Percentiles rank a stretch among this genome's conserved stretches.
Evolutionary conservation across 35 echinoderm and acorn worm species (phyloP).

Genomic region (Anneissia japonica): DNA sequence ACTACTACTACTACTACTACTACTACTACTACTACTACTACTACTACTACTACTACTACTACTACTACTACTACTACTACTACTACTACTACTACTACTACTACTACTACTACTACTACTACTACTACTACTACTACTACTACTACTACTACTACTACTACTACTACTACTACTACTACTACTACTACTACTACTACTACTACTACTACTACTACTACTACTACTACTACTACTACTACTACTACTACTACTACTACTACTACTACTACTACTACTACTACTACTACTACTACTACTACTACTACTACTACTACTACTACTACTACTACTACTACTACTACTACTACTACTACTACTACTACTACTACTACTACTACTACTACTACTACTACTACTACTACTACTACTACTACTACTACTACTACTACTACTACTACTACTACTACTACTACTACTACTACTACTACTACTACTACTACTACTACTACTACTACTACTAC

Average conservation of each 20-base stretch:
- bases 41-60: slow-evolving; percentile 3
- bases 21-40: slow-evolving; percentile 1
- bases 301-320: neutral
- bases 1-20: slow-evolving; percentile 1
- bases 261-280: neutral
- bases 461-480: neutral
- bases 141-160: slow-evolving; percentile 4
- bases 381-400: neutral
- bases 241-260: slow-evolving; percentile 3
- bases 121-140: slow-evolving; percentile 3
- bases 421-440: neutral
- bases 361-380: neutral
- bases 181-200: slow-evolving; percentile 3
- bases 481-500: neutral
- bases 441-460: neutral
- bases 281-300: neutral
- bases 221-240: slow-evolving; percentile 3
- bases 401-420: neutral
- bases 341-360: neutral
- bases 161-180: slow-evolving; percentile 3
- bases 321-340: neutral
- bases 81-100: neutral
- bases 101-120: slow-evolving; percentile 1
- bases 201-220: neutral
- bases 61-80: slow-evolving; percentile 1